A percentile compares a stretch with the other conserved stretches of the same genome.
Conservation (phyloP, 2,888 invertebrate species). For the Orgyia antiqua region DNA sequence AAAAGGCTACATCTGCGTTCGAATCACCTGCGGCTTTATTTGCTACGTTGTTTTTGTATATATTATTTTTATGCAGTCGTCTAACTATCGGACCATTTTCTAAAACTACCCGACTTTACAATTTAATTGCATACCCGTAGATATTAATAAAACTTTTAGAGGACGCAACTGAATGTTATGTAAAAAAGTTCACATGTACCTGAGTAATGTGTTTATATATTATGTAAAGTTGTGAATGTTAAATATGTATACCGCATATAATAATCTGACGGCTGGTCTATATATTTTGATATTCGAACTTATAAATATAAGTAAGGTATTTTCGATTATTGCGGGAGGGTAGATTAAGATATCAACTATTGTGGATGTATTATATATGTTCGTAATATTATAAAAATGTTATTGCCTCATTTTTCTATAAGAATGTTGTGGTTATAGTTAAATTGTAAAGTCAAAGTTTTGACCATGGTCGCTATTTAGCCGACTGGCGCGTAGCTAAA, state of each 20-base stretch:
- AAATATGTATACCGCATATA: slow-evolving; percentile 26
- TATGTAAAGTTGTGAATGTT: slow-evolving; percentile 28
- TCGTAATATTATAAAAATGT: too few species aligned
- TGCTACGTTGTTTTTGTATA: slow-evolving; percentile 55
- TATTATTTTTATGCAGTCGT: slow-evolving; percentile 41
- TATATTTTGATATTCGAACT: slow-evolving; percentile 27
- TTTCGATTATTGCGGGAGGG: slow-evolving; percentile 20
- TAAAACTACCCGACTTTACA: slow-evolving; percentile 16
- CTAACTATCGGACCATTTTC: slow-evolving; percentile 22
- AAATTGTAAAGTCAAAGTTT: slow-evolving; percentile 16
- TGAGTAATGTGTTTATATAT: slow-evolving; percentile 31
- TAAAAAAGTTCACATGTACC: slow-evolving; percentile 31
- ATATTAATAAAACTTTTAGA: slow-evolving; percentile 5
- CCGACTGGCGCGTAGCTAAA: slow-evolving; percentile 24
- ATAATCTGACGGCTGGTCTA: slow-evolving; percentile 24
- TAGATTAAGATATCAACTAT: slow-evolving; percentile 20
- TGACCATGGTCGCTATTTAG: slow-evolving; percentile 19
- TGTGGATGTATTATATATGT: too few species aligned
- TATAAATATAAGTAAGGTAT: slow-evolving; percentile 29
- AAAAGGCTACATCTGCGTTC: slow-evolving; percentile 53
- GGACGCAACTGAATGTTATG: slow-evolving; percentile 22
- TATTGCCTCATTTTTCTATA: slow-evolving; percentile 13
- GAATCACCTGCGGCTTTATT: slow-evolving; percentile 55
- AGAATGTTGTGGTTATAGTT: slow-evolving; percentile 6
- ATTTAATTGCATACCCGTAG: slow-evolving; percentile 7